These are phyloP conservation scores for Steatornis caripensis DNA, from an alignment of 2,113 vertebrate species.

Conservation along the genomic window DNA sequence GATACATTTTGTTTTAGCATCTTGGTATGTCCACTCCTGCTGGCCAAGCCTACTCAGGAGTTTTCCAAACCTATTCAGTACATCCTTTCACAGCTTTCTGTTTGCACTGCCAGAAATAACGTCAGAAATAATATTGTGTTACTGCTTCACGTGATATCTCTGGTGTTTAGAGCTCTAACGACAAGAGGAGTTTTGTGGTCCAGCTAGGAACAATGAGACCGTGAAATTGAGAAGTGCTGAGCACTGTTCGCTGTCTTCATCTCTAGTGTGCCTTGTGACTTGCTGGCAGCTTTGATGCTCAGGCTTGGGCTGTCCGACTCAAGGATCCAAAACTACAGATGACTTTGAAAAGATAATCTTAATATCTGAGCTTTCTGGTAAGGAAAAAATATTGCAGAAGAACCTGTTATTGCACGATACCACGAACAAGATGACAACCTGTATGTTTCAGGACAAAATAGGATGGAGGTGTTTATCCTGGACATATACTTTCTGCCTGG, in stretches of 20 bases:
- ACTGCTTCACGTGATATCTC: neutral
- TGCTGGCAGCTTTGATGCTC: neutral
- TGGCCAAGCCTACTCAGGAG: neutral
- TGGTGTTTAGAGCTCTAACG: neutral
- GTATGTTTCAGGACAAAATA: neutral
- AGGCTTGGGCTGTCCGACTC: neutral
- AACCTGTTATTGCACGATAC: neutral
- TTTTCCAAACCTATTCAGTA: neutral
- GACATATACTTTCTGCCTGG: neutral
- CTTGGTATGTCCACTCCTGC: neutral
- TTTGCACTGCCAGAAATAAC: neutral
- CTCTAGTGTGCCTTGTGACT: neutral
- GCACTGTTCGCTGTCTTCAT: neutral
- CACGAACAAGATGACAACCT: neutral
- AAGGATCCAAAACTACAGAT: neutral
- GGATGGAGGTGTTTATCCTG: neutral
- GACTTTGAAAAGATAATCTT: neutral
- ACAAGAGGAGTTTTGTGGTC: neutral
- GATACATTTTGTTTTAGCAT: neutral
- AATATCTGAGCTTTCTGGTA: neutral
- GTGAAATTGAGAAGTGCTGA: neutral
- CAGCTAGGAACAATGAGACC: neutral
- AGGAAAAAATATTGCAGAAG: neutral
- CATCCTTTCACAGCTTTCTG: neutral
- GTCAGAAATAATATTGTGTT: neutral